A percentile compares a stretch with the other conserved stretches of the same genome.
phyloP scores from a whole-genome alignment of 1,140 invertebrate genomes.

The Helicoverpa zea region DNA sequence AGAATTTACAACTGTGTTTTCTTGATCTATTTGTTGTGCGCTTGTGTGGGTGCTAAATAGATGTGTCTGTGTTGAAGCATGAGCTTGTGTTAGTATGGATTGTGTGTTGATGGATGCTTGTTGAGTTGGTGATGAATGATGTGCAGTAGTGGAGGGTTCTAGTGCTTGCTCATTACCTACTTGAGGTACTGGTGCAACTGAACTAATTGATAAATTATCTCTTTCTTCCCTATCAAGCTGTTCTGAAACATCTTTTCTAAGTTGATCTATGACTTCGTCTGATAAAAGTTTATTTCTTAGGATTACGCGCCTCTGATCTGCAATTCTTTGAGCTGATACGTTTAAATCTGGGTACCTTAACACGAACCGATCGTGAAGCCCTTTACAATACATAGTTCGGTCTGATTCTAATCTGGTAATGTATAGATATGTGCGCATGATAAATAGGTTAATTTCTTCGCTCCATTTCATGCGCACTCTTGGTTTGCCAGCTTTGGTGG shows the following conservation, averaged over 20 bases:
- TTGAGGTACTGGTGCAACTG: too few species aligned
- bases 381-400: slow-evolving; percentile 51
- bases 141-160: too few species aligned
- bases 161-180: too few species aligned
- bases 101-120: too few species aligned
- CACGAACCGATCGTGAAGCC: slow-evolving; percentile 40
- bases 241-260: slow-evolving; percentile 25
- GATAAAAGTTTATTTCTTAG: slow-evolving; percentile 48
- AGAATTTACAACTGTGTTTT: neutral
- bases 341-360: slow-evolving; percentile 39
- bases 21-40: neutral
- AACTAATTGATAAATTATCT: too few species aligned
- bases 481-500: neutral
- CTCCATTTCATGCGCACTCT: slow-evolving; percentile 59
- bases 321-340: neutral
- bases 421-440: slow-evolving; percentile 58
- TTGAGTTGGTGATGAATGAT: too few species aligned
- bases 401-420: slow-evolving; percentile 62
- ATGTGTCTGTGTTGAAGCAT: neutral
- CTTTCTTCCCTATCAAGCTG: neutral
- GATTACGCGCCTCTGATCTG: slow-evolving; percentile 48
- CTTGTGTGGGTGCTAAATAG: neutral
- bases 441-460: slow-evolving; percentile 55
- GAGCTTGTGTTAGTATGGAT: neutral
- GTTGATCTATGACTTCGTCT: slow-evolving; percentile 19